Base-by-base conservation (phyloP, 92 coral and sea anemone genomes). In the Parazoanthus darwini region DNA sequence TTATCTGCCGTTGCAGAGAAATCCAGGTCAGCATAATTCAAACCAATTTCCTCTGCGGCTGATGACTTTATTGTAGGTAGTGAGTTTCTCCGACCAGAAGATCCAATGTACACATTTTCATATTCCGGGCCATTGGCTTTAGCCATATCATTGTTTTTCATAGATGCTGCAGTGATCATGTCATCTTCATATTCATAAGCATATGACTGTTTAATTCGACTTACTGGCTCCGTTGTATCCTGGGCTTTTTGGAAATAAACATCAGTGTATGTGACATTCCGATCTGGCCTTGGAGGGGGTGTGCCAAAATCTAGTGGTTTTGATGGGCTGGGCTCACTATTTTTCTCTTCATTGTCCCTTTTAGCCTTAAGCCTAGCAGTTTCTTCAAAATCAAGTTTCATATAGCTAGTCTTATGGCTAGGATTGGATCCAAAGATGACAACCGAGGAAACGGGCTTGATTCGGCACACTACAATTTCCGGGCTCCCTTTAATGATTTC, bases 401-500 rank as follows among this genome's bases (percentile, higher is more conserved):
- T 83, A 82, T 91, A 91, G n/a, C 87, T 88, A 8, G 73, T 82
- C 22, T 75, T 74, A 20, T 44, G 66, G 22, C 75, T 42, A n/a
- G 74, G 78, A 29, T 89, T 75, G 6, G 66, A 51, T 29, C 80
- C 86, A 50, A 86, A 91, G 42, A 66, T 48, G 36, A 87, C 89
- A 58, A 80, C 59, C 3, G 59, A 86, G 74, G 71, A 81, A 6
- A 85, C 88, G 33, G 97, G 99, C 42, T 96, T 97, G 37, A 97
- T 96, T 0, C 98, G 95, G 80, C 99, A 97, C 50, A 94, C 89
- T 14, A 97, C 96, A 5, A 90, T 78, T 63, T 94, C 98, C 0
- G 99, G 98, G 63, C 97, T 93, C 6, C 96, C 94, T 63, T 91
- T 93, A 63, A 97, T 93, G 59, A 97, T 94, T 84, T 97, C 98